A percentile compares a stretch with the other conserved stretches of the same genome.
Conservation (phyloP, 2,113 vertebrate genomes). For the Hystrix cristata region DNA sequence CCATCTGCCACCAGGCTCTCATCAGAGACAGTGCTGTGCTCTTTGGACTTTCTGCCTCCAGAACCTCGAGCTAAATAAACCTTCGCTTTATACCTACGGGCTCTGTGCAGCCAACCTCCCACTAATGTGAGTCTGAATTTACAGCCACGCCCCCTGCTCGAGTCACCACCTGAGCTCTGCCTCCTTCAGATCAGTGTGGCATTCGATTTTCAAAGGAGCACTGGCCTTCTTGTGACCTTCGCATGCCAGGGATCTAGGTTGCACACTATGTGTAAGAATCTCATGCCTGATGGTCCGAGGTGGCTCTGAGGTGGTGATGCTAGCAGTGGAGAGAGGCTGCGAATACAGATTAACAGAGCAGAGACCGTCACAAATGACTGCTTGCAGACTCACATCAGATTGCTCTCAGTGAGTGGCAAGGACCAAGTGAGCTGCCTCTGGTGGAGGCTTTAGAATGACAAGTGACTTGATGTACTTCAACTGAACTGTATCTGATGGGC, state of each 20-base stretch:
- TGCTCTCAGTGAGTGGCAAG: neutral
- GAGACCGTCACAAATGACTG: neutral
- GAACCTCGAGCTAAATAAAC: neutral
- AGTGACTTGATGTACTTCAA: neutral
- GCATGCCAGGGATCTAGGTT: neutral
- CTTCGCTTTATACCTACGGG: neutral
- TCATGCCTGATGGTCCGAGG: neutral
- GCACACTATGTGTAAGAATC: neutral
- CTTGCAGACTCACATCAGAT: neutral
- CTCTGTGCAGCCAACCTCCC: too few relatives aligned
- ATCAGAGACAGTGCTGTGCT: neutral
- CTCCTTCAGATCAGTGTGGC: neutral
- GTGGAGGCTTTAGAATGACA: neutral
- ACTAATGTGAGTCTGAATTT: neutral
- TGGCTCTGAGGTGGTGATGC: neutral
- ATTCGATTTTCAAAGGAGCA: neutral
- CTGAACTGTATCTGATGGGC: neutral
- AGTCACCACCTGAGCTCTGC: neutral
- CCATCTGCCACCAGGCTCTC: neutral
- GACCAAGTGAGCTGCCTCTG: neutral
- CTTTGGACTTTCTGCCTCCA: neutral
- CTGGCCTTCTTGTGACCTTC: neutral
- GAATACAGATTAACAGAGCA: neutral
- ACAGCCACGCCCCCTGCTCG: neutral
- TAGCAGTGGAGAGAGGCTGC: neutral